These are phyloP conservation scores for Tupaia chinensis DNA, from an alignment of 2,113 vertebrate genomes.

Conservation along the genomic window DNA sequence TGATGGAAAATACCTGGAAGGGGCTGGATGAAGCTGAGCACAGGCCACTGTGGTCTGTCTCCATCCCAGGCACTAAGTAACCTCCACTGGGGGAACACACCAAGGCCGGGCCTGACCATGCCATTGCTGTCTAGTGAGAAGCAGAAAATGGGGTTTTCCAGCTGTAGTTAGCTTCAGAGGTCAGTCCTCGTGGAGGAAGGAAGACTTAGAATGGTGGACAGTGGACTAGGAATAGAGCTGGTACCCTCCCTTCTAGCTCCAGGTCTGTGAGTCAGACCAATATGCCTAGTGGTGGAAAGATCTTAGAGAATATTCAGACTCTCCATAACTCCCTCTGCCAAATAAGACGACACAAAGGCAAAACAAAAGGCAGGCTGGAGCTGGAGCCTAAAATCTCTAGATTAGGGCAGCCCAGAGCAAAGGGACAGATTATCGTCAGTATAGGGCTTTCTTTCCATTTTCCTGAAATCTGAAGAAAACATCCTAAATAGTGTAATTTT, in stretches of 20 bases:
- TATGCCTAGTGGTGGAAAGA: accelerated
- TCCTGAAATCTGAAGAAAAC: not conserved
- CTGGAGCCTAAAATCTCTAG: too few relatives aligned
- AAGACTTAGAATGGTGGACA: too few relatives aligned
- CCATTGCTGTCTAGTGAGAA: not conserved
- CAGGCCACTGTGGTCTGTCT: not conserved
- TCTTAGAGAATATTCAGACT: not conserved
- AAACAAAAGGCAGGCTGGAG: not conserved
- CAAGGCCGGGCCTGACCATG: accelerated
- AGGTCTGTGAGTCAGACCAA: not conserved
- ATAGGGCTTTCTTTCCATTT: not conserved
- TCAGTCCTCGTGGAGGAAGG: not conserved
- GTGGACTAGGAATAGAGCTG: not conserved
- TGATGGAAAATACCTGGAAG: not conserved
- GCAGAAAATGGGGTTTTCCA: not conserved
- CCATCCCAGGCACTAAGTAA: not conserved
- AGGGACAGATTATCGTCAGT: not conserved
- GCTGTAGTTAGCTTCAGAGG: not conserved
- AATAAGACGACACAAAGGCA: not conserved
- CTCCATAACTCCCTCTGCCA: not conserved
- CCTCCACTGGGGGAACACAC: not conserved
- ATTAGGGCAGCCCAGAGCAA: accelerated
- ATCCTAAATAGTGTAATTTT: not conserved
- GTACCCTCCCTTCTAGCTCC: not conserved
- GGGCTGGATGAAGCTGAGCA: not conserved